Percentiles rank a stretch among this genome's conserved stretches.
These are phyloP conservation scores for Ichneumon xanthorius DNA, from an alignment of 2,888 invertebrate genomes.

Conservation along the genomic window DNA sequence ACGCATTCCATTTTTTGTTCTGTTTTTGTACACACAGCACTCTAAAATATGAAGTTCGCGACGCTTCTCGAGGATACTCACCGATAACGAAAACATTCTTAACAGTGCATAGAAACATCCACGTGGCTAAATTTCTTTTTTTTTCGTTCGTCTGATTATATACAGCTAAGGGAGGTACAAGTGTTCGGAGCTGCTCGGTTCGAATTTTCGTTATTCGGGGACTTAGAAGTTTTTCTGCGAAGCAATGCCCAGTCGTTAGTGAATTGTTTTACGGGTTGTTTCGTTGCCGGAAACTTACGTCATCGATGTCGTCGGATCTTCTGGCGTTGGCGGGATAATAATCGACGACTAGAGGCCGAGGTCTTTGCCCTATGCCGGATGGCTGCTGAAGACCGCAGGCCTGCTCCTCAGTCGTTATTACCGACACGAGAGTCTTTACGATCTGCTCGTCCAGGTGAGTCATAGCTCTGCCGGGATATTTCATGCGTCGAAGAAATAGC, in stretches of 20 bases:
- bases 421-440: slow-evolving; percentile 88
- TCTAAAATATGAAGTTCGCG: slow-evolving; percentile 33
- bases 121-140: slow-evolving; percentile 14
- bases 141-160: slow-evolving; percentile 42
- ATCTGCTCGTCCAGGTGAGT: slow-evolving; percentile 89
- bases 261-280: neutral
- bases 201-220: neutral
- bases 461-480: slow-evolving; percentile 87
- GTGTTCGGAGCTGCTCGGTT: slow-evolving; percentile 25
- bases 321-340: slow-evolving; percentile 84
- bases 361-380: slow-evolving; percentile 91
- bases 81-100: slow-evolving; percentile 11
- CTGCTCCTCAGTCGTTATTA: slow-evolving; percentile 90
- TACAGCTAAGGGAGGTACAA: slow-evolving; percentile 21
- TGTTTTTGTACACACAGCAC: slow-evolving; percentile 38
- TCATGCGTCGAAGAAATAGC: slow-evolving; percentile 88
- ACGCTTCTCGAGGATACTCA: slow-evolving; percentile 13
- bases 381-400: slow-evolving; percentile 90
- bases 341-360: slow-evolving; percentile 89
- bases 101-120: slow-evolving; percentile 18
- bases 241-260: slow-evolving; percentile 14
- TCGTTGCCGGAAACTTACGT: slow-evolving; percentile 69
- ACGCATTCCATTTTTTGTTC: neutral
- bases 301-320: slow-evolving; percentile 78
- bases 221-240: slow-evolving; percentile 62